Percentiles rank a stretch among this genome's conserved stretches.
These are phyloP conservation scores for Steatornis caripensis DNA, from an alignment of 2,113 vertebrate genomes.

Conservation along the genomic window DNA sequence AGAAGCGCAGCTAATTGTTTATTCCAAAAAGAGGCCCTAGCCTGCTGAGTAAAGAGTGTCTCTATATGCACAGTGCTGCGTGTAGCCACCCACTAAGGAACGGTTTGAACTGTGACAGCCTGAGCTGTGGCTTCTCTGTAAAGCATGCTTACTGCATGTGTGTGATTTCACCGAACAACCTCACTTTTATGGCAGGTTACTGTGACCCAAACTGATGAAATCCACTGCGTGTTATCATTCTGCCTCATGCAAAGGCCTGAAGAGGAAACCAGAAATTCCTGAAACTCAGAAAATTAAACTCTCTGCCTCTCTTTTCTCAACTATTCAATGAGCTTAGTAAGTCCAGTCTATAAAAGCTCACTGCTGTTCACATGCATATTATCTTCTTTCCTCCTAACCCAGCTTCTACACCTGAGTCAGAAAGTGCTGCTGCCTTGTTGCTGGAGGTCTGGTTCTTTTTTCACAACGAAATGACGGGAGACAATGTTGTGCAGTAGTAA, in stretches of 20 bases:
- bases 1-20: background rate
- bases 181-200: background rate
- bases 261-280: background rate
- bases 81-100: background rate
- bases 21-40: constrained; percentile 15
- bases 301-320: background rate
- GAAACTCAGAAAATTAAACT: background rate
- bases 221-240: background rate
- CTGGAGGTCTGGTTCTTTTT: background rate
- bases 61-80: background rate
- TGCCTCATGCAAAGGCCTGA: background rate
- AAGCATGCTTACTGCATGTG: background rate
- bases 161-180: background rate
- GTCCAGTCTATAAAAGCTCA: background rate
- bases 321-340: background rate
- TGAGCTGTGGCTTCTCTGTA: background rate
- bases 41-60: background rate
- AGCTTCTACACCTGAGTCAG: background rate
- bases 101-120: background rate
- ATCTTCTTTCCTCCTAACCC: background rate
- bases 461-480: background rate
- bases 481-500: background rate
- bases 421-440: background rate
- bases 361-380: background rate
- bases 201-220: background rate